Conservation (phyloP, 1,140 invertebrate genomes). For the Drosophila kohkoa region DNA sequence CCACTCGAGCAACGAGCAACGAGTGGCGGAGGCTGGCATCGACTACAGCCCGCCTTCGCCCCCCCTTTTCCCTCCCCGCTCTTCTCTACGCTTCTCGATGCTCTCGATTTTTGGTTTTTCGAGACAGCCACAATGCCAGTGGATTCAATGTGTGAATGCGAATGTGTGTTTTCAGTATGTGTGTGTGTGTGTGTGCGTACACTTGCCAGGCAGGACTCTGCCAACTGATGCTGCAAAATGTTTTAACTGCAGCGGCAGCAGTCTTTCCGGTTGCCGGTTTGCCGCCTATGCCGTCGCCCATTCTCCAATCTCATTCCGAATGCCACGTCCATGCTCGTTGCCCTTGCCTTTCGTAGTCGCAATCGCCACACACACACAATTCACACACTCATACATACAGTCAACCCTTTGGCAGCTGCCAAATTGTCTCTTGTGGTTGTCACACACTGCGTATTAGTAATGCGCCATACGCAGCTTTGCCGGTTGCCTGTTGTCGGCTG, state of each 20-base stretch:
- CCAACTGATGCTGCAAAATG: constrained; percentile 62
- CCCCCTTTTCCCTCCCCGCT: not conserved
- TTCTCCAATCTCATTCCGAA: not conserved
- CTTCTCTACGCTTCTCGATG: constrained; percentile 18
- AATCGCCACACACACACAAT: constrained; percentile 25
- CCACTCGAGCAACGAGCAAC: constrained; percentile 78
- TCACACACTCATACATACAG: constrained; percentile 11
- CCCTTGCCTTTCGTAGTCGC: constrained; percentile 8
- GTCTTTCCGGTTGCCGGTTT: constrained; percentile 58
- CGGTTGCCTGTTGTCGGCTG: constrained; percentile 8
- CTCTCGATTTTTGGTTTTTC: constrained; percentile 75
- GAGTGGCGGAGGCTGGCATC: constrained; percentile 53
- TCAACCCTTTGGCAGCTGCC: constrained; percentile 79
- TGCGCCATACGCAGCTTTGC: constrained; percentile 69
- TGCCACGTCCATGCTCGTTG: not conserved
- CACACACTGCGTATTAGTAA: constrained; percentile 82
- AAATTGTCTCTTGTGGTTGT: constrained; percentile 83
- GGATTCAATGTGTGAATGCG: constrained; percentile 48
- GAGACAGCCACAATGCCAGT: constrained; percentile 72
- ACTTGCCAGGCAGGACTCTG: constrained; percentile 42
- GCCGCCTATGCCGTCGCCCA: constrained; percentile 45
- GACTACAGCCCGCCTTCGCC: not conserved
- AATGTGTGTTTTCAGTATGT: constrained; percentile 45
- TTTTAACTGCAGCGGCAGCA: constrained; percentile 71
- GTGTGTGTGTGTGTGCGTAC: constrained; percentile 22